Percentiles rank a stretch among this genome's conserved stretches.
Conservation (phyloP, 2,113 vertebrate genomes). For the Dryoscopus gambensis region DNA sequence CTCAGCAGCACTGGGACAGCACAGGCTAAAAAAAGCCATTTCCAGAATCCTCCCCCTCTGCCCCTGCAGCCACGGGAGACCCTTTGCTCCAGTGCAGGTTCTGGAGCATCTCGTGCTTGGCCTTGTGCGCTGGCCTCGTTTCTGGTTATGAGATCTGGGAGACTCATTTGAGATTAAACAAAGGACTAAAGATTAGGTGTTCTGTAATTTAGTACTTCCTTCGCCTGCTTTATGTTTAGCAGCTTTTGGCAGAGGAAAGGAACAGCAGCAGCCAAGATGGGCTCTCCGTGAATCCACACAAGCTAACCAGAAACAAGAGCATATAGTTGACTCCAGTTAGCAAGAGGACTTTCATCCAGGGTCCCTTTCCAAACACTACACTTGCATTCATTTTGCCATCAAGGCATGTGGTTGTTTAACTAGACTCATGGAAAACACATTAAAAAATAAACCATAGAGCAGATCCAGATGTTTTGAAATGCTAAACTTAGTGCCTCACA, state of each 20-base stretch:
- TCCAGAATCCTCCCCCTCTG: not conserved
- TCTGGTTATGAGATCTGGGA: slow-evolving; percentile 18
- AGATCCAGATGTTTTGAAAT: slow-evolving; percentile 63
- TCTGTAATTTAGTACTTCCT: slow-evolving; percentile 62
- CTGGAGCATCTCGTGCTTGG: not conserved
- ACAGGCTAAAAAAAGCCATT: not conserved
- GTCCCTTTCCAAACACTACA: not conserved
- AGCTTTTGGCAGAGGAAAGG: slow-evolving; percentile 26
- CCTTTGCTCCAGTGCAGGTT: not conserved
- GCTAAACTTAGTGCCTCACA: slow-evolving; percentile 46
- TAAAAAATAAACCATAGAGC: slow-evolving; percentile 56
- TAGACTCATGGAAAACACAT: slow-evolving; percentile 52
- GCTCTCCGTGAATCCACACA: slow-evolving; percentile 6
- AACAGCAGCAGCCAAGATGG: slow-evolving; percentile 39
- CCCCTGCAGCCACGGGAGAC: not conserved
- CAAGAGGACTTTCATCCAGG: not conserved
- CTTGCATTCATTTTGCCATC: slow-evolving; percentile 44
- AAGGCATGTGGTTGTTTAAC: slow-evolving; percentile 36
- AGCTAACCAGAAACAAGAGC: not conserved
- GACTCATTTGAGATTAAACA: slow-evolving; percentile 45
- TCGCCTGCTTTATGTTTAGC: slow-evolving; percentile 29
- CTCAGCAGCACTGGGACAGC: not conserved
- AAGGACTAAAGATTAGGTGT: slow-evolving; percentile 53
- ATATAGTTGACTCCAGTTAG: not conserved
- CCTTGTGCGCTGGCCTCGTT: not conserved